These are phyloP conservation scores for Patella caerulea DNA, from an alignment of 2,888 invertebrate species.

Conservation along the genomic window DNA sequence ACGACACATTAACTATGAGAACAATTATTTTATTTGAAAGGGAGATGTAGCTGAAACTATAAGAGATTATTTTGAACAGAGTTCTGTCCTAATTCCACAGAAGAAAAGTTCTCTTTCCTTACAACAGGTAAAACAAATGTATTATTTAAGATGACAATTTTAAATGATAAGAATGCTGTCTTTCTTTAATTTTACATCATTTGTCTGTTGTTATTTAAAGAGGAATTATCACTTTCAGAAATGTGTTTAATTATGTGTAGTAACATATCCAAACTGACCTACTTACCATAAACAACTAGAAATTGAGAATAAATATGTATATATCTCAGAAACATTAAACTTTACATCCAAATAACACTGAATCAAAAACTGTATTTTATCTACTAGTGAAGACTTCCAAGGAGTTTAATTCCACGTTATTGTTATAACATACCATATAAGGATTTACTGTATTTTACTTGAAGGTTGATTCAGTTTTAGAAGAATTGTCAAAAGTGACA, in stretches of 20 bases:
- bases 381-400: no score
- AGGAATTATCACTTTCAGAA: neutral
- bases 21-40: constrained; percentile 29
- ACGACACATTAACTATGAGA: no score
- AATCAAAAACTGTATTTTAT: no score
- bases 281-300: no score
- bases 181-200: neutral
- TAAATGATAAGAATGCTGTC: neutral
- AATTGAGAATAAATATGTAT: no score
- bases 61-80: constrained; percentile 81
- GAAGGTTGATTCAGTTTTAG: constrained; percentile 80
- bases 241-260: no score
- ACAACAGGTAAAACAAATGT: constrained; percentile 74
- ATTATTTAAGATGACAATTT: neutral
- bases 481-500: constrained; percentile 82
- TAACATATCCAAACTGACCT: no score
- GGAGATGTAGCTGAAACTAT: constrained; percentile 93
- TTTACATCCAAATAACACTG: no score
- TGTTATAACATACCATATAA: no score
- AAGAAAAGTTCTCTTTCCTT: constrained; percentile 81
- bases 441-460: neutral
- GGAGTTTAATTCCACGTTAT: no score
- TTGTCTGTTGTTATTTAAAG: neutral
- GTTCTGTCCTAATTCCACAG: constrained; percentile 76
- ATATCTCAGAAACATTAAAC: no score